Evolutionary conservation across 2,797 vertebrate genomes (phyloP).

Genomic region (Furcifer pardalis): DNA sequence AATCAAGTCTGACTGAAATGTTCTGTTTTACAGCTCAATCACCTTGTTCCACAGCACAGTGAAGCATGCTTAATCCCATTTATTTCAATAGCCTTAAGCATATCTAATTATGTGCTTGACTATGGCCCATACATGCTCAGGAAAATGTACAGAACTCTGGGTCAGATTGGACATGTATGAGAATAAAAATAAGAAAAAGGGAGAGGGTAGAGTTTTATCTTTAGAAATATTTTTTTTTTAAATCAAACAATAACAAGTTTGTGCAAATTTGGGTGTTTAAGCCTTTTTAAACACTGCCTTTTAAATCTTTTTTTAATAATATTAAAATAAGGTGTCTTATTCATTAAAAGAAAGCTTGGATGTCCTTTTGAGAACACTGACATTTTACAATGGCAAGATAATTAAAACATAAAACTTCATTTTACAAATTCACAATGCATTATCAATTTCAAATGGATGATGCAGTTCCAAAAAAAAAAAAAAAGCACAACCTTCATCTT

Average conservation of each 20-base stretch:
- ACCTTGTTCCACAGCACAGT: not conserved
- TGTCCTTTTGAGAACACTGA: conserved; percentile 84
- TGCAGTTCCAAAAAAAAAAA: conserved; percentile 85
- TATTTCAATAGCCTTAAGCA: not conserved
- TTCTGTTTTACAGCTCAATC: not conserved
- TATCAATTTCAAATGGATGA: conserved; percentile 86
- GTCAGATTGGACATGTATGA: not conserved
- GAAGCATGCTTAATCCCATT: not conserved
- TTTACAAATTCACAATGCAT: conserved; percentile 94
- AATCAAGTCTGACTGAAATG: conserved; percentile 10
- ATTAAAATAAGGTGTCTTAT: conserved; percentile 80
- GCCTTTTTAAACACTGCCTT: conserved; percentile 69
- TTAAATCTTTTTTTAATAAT: conserved; percentile 79
- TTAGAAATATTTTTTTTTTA: conserved; percentile 35
- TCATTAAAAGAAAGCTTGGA: conserved; percentile 88
- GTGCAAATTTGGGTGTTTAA: conserved; percentile 81
- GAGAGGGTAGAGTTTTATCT: conserved; percentile 49
- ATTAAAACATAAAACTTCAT: conserved; percentile 79
- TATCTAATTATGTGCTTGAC: not conserved
- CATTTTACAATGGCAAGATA: conserved; percentile 87
- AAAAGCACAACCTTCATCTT: conserved; percentile 79
- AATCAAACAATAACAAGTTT: conserved; percentile 73
- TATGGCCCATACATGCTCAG: not conserved
- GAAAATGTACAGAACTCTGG: not conserved
- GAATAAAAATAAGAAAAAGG: conserved; percentile 17